Evolutionary conservation across 1,140 invertebrate species (phyloP).

Genomic region (Drosophila ambigua): DNA sequence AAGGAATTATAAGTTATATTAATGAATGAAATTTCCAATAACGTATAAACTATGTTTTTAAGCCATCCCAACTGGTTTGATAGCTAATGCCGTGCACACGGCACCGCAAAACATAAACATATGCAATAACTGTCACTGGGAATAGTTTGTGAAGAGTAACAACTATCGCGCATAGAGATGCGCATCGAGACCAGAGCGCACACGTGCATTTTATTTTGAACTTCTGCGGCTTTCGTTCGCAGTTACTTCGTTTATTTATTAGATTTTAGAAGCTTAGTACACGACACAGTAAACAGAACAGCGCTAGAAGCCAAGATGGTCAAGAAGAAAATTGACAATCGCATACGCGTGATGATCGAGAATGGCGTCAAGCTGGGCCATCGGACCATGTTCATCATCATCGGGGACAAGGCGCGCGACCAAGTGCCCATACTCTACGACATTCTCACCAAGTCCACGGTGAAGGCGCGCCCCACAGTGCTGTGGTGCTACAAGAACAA

Average conservation of each 20-base stretch:
- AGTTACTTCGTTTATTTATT: not conserved
- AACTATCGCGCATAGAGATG: too few species aligned
- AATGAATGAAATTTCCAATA: too few species aligned
- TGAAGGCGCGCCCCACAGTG: constrained; percentile 96
- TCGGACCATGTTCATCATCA: constrained; percentile 96
- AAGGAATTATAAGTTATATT: too few species aligned
- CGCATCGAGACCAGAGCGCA: too few species aligned
- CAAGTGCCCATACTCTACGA: constrained; percentile 99
- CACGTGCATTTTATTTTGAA: not conserved
- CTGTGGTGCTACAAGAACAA: constrained; percentile 99
- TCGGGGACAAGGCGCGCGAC: constrained; percentile 98
- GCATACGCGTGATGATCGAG: constrained; percentile 97
- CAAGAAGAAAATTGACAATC: constrained; percentile 98
- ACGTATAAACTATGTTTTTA: too few species aligned
- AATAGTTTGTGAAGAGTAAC: too few species aligned
- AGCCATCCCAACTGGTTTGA: too few species aligned
- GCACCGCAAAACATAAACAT: too few species aligned
- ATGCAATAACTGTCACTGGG: too few species aligned
- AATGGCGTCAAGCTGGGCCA: constrained; percentile 96
- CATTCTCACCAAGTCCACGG: constrained; percentile 96
- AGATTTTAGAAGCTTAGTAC: not conserved
- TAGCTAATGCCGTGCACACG: too few species aligned
- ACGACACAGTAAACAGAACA: not conserved
- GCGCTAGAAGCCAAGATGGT: constrained; percentile 86
- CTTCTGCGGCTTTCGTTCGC: not conserved